phyloP scores from a whole-genome alignment of 2,888 invertebrate genomes.

The Malthinus seriepunctatus region DNA sequence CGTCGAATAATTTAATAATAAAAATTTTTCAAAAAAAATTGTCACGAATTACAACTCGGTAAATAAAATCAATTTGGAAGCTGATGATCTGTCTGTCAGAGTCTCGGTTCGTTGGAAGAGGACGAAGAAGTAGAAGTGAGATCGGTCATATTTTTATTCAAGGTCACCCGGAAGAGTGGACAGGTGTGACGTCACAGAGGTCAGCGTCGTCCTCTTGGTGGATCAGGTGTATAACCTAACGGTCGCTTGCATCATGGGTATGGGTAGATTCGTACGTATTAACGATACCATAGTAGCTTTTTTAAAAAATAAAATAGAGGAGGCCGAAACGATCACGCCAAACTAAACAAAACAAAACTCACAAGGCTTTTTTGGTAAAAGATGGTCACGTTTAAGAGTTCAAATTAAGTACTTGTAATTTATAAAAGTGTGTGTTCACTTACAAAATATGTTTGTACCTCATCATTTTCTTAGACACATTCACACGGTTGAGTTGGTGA shows the following conservation, averaged over 20 bases:
- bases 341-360: slow-evolving; percentile 18
- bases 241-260: slow-evolving; percentile 42
- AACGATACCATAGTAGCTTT: not conserved
- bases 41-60: slow-evolving; percentile 27
- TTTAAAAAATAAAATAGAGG: slow-evolving; percentile 10
- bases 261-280: slow-evolving; percentile 6
- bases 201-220: slow-evolving; percentile 40
- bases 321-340: slow-evolving; percentile 39
- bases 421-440: slow-evolving; percentile 18
- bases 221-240: slow-evolving; percentile 48
- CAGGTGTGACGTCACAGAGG: slow-evolving; percentile 46
- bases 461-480: slow-evolving; percentile 36
- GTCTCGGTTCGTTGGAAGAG: no score
- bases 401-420: slow-evolving; percentile 26
- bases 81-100: slow-evolving; percentile 34
- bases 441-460: slow-evolving; percentile 33
- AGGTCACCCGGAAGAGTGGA: slow-evolving; percentile 50
- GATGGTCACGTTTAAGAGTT: slow-evolving; percentile 34
- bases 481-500: slow-evolving; percentile 37
- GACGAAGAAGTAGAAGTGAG: no score
- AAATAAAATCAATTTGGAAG: slow-evolving; percentile 41
- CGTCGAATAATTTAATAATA: not conserved
- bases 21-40: not conserved
- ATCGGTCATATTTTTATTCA: slow-evolving; percentile 39
- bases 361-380: slow-evolving; percentile 26